Conservation (phyloP, 2,113 vertebrate genomes). For the Ovis canadensis region DNA sequence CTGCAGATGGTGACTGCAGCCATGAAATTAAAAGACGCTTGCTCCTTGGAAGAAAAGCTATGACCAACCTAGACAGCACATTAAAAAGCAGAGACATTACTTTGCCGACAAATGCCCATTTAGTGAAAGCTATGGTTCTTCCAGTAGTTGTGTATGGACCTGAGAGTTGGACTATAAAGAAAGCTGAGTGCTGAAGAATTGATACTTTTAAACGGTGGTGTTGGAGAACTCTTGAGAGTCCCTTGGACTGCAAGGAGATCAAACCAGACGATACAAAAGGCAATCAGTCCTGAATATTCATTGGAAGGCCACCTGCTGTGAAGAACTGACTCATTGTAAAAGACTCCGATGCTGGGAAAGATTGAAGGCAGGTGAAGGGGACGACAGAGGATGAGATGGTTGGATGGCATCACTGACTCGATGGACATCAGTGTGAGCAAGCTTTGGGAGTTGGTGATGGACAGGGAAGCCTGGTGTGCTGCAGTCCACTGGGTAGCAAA, state of each 20-base stretch:
- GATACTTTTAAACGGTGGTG: neutral
- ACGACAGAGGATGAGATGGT: neutral
- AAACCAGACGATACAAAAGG: neutral
- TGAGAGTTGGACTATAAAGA: neutral
- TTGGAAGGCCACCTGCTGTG: neutral
- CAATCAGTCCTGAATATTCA: neutral
- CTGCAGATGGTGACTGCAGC: neutral
- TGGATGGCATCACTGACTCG: neutral
- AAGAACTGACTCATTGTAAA: neutral
- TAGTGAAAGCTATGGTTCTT: neutral
- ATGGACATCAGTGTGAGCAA: neutral
- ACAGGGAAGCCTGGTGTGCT: neutral
- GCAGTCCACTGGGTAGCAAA: fast-evolving
- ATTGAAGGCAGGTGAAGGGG: neutral
- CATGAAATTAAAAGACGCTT: neutral
- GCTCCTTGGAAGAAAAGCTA: neutral
- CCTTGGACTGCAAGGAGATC: neutral
- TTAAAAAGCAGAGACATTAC: neutral
- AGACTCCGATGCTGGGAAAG: neutral
- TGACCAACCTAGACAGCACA: neutral
- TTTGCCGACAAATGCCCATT: neutral
- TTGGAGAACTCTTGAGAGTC: neutral
- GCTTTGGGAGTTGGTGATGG: neutral
- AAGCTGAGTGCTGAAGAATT: neutral
- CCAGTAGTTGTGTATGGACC: neutral